Base-by-base conservation (phyloP, 2,888 invertebrate species). In the Tricholauxania praeusta region DNA sequence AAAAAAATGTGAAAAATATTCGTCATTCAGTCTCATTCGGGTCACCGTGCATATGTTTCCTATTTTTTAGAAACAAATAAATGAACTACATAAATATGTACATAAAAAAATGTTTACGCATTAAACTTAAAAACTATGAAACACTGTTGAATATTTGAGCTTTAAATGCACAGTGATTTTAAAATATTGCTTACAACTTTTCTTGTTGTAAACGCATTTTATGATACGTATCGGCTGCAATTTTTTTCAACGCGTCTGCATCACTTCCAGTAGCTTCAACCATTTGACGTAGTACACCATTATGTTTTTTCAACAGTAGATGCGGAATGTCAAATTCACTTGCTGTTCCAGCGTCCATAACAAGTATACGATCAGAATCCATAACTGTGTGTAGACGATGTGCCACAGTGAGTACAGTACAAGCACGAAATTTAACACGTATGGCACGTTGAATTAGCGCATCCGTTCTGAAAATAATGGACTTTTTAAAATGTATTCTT, bases 331-430 rank as follows among this genome's bases (percentile, higher is more conserved):
- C 93, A 80, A 91, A 93, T 87, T 94, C 94, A 72, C 91, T 91
- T 72, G 94, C 90, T 19, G 88, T 86, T 1, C 97, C 97, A 8
- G 91, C 90, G 82, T 96, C 94, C 92, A 97, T 93, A 2, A 97
- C 96, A 83, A 97, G 89, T 19, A 96, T 93, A 74, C 93, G 90
- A 88, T 96, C 95, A 0, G 95, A 95, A 87, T 97, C 97, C 93
- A 97, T 96, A 76, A 97, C 94, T 0, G 97, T 97, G 85, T 97
- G 93, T 47, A 98, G 89, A 57, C 97, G 90, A 88, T 97, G 97
- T 6, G 97, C 97, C 51, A 97, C 95, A 0, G 96, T 97, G 55
- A 97, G 87, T 12, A 97, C 96, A 0, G 96, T 96, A 86, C 96
- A 96, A 22, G 92, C 88, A 15, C 90, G 89, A 84, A 97, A 97